Evolutionary conservation across 2,888 invertebrate species (phyloP), one percentile per base, ranked within the genome.

Genomic region (Dryadula phaetusa): DNA sequence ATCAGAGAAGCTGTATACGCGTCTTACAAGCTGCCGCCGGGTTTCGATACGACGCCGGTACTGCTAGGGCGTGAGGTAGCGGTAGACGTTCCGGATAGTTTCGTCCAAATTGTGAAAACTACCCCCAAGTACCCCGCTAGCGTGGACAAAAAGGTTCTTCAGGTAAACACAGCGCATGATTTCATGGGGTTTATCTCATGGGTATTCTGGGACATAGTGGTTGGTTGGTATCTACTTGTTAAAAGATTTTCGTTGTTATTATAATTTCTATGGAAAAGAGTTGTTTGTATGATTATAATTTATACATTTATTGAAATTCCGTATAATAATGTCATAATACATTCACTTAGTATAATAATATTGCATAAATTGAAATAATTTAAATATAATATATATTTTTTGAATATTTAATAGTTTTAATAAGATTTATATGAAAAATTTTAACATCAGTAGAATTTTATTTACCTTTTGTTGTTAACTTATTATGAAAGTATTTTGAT

Each of bases 71-170:
- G 95, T 70, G 95, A 95, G 84, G 93, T 95, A 93, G 96, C 98
- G 3, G 97, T 98, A 67, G 98, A 98, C 87, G 97, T 97, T 73
- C 98, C 98, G 4, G 97, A 97, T 72, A 95, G 95, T 79, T 98
- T 98, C 90, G 95, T 97, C 73, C 97, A 96, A 81, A 94, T 96
- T 74, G 95, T 96, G 84, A 98, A 97, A 93, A 94, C 94, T 1
- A 94, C 95, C 49, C 95, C 95, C 46, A 95, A 95, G 78, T 95
- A 95, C 82, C 95, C 95, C 54, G 92, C 94, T 76, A 94, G 93
- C 75, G 79, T 84, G 87, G 93, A 93, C 87, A 93, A 92, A 88
- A 92, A 90, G 87, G 87, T 87, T 77, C 81, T 87, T 71, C 92
- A 93, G 93, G 93, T 93, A 93, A 92, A 72, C 88, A 90, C 89